phyloP scores from a whole-genome alignment of 2,888 invertebrate species.

The Chorisops tibialis region DNA sequence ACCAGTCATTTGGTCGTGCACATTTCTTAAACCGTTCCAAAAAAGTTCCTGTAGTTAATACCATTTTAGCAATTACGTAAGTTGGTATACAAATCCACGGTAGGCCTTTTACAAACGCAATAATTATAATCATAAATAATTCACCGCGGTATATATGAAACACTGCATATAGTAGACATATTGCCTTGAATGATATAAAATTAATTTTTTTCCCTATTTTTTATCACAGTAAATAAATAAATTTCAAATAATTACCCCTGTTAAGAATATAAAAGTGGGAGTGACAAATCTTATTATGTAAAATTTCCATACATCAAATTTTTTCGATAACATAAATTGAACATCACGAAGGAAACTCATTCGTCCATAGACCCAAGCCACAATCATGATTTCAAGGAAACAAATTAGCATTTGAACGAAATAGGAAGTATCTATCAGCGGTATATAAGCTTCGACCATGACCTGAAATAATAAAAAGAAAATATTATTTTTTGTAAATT shows the following conservation, averaged over 20 bases:
- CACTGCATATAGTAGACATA: no score
- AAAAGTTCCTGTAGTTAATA: slow-evolving; percentile 41
- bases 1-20: slow-evolving; percentile 48
- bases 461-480: neutral
- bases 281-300: slow-evolving; percentile 63
- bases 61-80: slow-evolving; percentile 41
- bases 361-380: slow-evolving; percentile 34
- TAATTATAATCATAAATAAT: neutral
- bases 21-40: slow-evolving; percentile 41
- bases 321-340: slow-evolving; percentile 29
- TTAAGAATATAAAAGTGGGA: slow-evolving; percentile 58
- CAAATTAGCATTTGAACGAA: slow-evolving; percentile 66
- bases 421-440: neutral
- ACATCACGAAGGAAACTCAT: slow-evolving; percentile 34
- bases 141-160: no score
- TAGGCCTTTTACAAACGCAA: slow-evolving; percentile 32
- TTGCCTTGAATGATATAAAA: no score
- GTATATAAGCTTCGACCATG: neutral
- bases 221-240: no score
- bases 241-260: slow-evolving; percentile 40
- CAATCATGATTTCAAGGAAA: slow-evolving; percentile 37
- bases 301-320: slow-evolving; percentile 28
- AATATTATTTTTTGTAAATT: no score
- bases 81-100: slow-evolving; percentile 43
- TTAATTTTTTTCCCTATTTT: no score